These are phyloP conservation scores for Anoplopoma fimbria DNA, from an alignment of 2,113 vertebrate species.

Conservation along the genomic window DNA sequence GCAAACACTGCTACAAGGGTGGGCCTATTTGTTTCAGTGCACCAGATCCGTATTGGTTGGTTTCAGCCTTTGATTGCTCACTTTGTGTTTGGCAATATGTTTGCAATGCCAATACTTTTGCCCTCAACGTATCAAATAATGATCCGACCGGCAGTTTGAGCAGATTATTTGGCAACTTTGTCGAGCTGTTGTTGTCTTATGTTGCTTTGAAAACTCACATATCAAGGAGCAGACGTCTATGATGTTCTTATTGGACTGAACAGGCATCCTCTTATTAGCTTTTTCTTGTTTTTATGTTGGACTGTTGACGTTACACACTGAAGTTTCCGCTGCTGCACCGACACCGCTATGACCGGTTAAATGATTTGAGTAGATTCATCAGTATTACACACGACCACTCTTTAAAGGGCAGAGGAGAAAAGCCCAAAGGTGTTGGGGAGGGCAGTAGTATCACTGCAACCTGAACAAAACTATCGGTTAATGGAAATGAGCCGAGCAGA, in stretches of 20 bases:
- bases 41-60: not conserved
- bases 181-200: rapidly evolving
- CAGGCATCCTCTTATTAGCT: not conserved
- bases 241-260: not conserved
- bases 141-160: not conserved
- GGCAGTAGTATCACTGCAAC: not conserved
- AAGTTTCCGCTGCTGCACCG: not conserved
- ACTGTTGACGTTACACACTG: not conserved
- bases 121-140: not conserved
- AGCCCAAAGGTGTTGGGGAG: conserved; percentile 15
- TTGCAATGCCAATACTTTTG: not conserved
- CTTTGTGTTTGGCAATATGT: not conserved
- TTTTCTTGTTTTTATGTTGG: too few species aligned
- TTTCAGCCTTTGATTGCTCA: conserved; percentile 6
- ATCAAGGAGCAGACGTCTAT: not conserved
- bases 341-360: conserved; percentile 17
- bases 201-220: conserved; percentile 3
- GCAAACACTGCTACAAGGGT: not conserved
- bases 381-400: conserved; percentile 5
- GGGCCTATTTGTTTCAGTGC: not conserved
- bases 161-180: not conserved
- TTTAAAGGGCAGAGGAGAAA: conserved; percentile 14
- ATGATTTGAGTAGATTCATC: conserved; percentile 26
- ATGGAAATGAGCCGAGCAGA: conserved; percentile 26
- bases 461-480: not conserved